Evolutionary conservation across 2,113 vertebrate species (phyloP), one percentile per base, ranked within the genome.

Genomic region (Prunella himalayana): DNA sequence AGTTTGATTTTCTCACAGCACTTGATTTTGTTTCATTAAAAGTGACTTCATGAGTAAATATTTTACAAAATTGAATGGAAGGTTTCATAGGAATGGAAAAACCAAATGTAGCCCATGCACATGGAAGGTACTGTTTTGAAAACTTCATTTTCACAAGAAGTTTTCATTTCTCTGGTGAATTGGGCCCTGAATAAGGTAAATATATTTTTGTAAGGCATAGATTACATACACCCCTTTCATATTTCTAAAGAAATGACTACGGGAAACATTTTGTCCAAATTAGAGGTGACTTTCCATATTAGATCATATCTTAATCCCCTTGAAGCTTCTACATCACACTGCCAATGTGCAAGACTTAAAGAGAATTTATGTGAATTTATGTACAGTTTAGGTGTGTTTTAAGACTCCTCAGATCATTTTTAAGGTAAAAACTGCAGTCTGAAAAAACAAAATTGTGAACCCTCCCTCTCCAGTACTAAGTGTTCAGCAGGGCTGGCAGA

Each of bases 161-260:
- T 22, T 71, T 69, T 69, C 13, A 35, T 84, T 85, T 75, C 65
- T 87, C 10, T 23, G 22, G 17, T 33, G 39, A 78, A 73, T 11
- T 3, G 1, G 37, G 28, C 13, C 33, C 15, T 10, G 19, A 68
- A 66, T 54, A 66, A 25, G 8, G 15, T 21, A 54, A 79, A 57
- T 0, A 13, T 5, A 37, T 45, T 17, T 75, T 82, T 59, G 15
- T 30, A 16, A 65, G 5, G 13, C 12, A 47, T 4, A 61, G 31
- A 8, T 53, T 49, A 28, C 9, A 7, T 7, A 64, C 2, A 21
- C 1, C 1, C 6, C 10, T 37, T 71, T 30, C 7, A 9, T 4
- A 5, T 60, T 79, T 39, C 59, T 77, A 21, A 83, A 80, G 30
- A 83, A 86, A 68, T 2, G 5, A 2, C 1, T 7, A 11, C 0